Base-by-base conservation (phyloP, 2,797 vertebrate genomes). In the Sebastes vulpes region DNA sequence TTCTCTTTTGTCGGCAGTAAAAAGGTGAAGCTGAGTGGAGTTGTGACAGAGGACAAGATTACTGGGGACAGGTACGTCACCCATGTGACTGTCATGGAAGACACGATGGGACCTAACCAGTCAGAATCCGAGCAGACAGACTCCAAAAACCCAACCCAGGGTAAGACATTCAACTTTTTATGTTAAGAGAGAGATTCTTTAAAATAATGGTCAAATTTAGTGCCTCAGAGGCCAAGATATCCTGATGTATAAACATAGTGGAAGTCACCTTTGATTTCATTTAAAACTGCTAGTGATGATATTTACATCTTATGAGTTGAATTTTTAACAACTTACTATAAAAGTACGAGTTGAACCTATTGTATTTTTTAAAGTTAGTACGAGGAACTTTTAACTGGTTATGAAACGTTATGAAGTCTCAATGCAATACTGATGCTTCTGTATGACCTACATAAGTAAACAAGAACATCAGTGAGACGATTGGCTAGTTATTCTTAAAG, bases 41-140 rank as follows among this genome's bases (percentile, higher is more conserved):
- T 96, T 31, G 95, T 93, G 42, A 91, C 95, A 26, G 96, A 97
- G 61, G 95, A 97, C 87, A 95, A 91, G 74, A 70, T 95, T 69
- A 96, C 97, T 0, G 96, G 96, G 0, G 97, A 97, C 63, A 92
- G 88, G 16, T 95, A 95, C 70, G 90, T 96, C 63, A 90, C 77
- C 52, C 95, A 96, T 0, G 87, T 96, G 72, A 93, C 92, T 9
- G 68, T 63, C 0, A 92, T 95, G 82, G 96, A 95, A 29, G 96
- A 96, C 69, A 92, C 86, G 1, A 81, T 96, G 77, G 96, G 92
- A 72, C 86, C 90, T 85, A 95, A 93, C 71, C 85, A 82, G 1
- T 61, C 82, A 4, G 90, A 92, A 31, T 21, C 81, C 1, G 79
- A 92, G 38, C 50, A 90, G 60, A 46, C 63, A 78, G 38, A 83